Evolutionary conservation across 1,140 invertebrate species (phyloP), one percentile per base, ranked within the genome.

Genomic region (Charaxes varanes): DNA sequence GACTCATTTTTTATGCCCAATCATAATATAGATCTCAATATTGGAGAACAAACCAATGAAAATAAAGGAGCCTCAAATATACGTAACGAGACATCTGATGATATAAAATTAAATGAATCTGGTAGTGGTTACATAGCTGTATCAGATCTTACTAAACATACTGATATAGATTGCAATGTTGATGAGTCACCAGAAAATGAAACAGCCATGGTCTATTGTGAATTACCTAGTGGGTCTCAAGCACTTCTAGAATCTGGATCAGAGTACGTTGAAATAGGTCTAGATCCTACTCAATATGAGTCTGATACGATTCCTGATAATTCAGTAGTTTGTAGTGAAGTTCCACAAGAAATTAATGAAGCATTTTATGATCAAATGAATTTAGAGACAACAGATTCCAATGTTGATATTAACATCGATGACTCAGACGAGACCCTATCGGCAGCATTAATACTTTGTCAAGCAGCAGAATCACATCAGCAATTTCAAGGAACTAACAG

Each of bases 1-100:
- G 28, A 31, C 28, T 31, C 28, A 31, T 31, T 31, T 18, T 31
- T 31, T 7, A 17, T 17, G 2, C 10, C 16, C 11, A 17, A 31
- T 17, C 15, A 17, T 17, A 16, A 31, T 31, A 16, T 31, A 31
- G 28, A n/a, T n/a, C n/a, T n/a, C n/a, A n/a, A n/a, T 31, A 17
- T 16, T 31, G 16, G 28, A 10, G 6, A 16, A 18, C 11, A 16
- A 31, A 10, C n/a, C 2, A 8, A 31, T 17, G 7, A 17, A 17
- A 6, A 8, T 17, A 2, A 17, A 7, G 8, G n/a, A n/a, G 2
- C n/a, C 28, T 8, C 14, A 17, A 31, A 31, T 14, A 18, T 31
- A 4, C 18, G 2, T 8, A 10, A 14, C 18, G 28, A 31, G 4
- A 8, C 28, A 10, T 1, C n/a, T 10, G 11, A 31, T 18, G n/a